A percentile compares a stretch with the other conserved stretches of the same genome.
These are phyloP conservation scores for Apis dorsata DNA, from an alignment of 1,140 invertebrate genomes.

Conservation along the genomic window DNA sequence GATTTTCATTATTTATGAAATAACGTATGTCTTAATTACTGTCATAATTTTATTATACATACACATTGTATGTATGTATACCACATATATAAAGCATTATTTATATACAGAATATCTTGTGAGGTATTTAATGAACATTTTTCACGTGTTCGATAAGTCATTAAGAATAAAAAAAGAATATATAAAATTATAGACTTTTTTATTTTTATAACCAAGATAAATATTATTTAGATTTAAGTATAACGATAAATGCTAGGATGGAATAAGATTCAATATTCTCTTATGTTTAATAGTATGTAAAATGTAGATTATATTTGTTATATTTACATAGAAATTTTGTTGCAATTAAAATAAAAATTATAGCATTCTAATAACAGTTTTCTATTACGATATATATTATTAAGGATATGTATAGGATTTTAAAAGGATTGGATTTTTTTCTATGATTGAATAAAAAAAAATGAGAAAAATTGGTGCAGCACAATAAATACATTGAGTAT, in stretches of 20 bases:
- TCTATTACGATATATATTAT: constrained; percentile 3
- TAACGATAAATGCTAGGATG: background rate
- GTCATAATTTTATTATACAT: constrained; percentile 74
- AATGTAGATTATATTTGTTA: background rate
- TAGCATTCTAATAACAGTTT: background rate
- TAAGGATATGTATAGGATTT: background rate
- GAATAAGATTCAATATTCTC: background rate
- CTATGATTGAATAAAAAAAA: background rate
- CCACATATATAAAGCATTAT: constrained; percentile 44
- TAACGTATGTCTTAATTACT: constrained; percentile 74
- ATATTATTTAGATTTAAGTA: background rate
- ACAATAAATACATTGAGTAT: background rate
- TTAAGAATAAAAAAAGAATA: background rate
- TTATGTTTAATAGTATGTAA: background rate
- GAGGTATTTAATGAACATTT: background rate
- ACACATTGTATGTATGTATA: constrained; percentile 57
- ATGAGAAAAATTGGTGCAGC: background rate
- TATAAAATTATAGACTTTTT: background rate
- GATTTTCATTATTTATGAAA: constrained; percentile 74
- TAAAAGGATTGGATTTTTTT: background rate
- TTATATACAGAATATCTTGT: constrained; percentile 30
- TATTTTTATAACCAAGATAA: background rate
- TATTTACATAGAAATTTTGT: background rate
- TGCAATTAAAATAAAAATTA: background rate
- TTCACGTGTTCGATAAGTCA: background rate